These are phyloP conservation scores for Lamprotornis superbus DNA, from an alignment of 2,113 vertebrate species.

Conservation along the genomic window DNA sequence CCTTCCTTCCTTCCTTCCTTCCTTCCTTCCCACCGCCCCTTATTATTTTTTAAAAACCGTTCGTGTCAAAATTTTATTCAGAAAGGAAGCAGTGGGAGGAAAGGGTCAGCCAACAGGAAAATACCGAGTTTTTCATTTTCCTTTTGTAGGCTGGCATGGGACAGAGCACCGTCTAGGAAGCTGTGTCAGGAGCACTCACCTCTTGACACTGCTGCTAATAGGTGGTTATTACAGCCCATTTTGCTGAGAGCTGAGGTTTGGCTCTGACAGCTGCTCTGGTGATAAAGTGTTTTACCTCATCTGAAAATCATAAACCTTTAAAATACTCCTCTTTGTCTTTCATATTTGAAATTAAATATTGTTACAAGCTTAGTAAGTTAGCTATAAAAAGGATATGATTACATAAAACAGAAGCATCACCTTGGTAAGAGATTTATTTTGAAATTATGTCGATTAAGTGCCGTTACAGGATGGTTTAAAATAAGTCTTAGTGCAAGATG, in stretches of 20 bases:
- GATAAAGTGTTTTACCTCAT: neutral
- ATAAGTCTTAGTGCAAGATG: neutral
- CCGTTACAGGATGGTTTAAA: neutral
- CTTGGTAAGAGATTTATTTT: neutral
- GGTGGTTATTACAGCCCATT: neutral
- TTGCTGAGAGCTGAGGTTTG: neutral
- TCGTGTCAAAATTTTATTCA: neutral
- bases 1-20: too few relatives aligned
- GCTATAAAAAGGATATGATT: neutral
- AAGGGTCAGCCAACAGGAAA: slow-evolving; percentile 53
- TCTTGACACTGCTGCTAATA: neutral
- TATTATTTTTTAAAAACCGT: neutral
- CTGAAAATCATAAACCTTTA: neutral
- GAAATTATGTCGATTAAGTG: neutral
- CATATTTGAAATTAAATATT: neutral
- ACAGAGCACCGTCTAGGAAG: neutral
- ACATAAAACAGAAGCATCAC: neutral
- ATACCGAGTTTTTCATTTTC: neutral
- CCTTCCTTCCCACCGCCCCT: neutral
- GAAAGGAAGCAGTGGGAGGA: slow-evolving; percentile 27
- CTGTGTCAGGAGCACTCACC: neutral
- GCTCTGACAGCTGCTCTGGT: neutral
- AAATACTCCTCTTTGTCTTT: neutral
- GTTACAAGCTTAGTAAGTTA: neutral
- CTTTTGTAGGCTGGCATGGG: neutral